These are phyloP conservation scores for Eupithecia dodoneata DNA, from an alignment of 2,888 invertebrate species.

Conservation along the genomic window DNA sequence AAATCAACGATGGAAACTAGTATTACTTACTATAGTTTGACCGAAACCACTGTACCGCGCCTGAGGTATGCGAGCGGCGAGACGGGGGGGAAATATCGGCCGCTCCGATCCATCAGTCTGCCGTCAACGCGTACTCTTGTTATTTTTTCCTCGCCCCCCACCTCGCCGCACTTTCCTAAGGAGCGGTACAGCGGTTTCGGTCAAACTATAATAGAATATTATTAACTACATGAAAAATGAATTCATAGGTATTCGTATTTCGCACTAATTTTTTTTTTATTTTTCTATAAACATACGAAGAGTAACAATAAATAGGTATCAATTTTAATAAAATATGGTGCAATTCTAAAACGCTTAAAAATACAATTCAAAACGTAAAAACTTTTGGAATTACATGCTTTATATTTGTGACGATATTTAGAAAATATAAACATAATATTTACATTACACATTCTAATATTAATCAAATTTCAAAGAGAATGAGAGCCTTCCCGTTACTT, in stretches of 20 bases:
- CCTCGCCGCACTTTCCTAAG: no score
- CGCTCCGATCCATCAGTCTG: no score
- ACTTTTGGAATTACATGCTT: neutral
- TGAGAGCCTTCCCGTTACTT: conserved; percentile 27
- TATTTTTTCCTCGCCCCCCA: no score
- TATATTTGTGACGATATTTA: conserved; percentile 15
- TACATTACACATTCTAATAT: conserved; percentile 65
- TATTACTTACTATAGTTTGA: neutral
- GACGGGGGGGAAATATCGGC: no score
- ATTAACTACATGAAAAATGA: neutral
- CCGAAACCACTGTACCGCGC: no score
- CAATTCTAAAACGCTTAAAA: conserved; percentile 60
- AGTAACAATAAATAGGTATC: conserved; percentile 43
- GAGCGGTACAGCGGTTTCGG: no score
- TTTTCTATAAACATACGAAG: conserved; percentile 45
- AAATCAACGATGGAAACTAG: neutral
- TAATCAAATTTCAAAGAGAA: conserved; percentile 61
- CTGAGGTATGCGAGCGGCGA: no score
- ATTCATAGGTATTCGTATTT: conserved; percentile 12
- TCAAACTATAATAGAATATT: neutral
- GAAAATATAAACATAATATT: conserved; percentile 57
- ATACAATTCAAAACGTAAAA: conserved; percentile 47
- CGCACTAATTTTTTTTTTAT: conserved; percentile 27
- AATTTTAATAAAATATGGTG: conserved; percentile 49
- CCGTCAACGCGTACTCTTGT: no score